These are phyloP conservation scores for Bubo blakistoni DNA, from an alignment of 2,113 vertebrate genomes.

Conservation along the genomic window DNA sequence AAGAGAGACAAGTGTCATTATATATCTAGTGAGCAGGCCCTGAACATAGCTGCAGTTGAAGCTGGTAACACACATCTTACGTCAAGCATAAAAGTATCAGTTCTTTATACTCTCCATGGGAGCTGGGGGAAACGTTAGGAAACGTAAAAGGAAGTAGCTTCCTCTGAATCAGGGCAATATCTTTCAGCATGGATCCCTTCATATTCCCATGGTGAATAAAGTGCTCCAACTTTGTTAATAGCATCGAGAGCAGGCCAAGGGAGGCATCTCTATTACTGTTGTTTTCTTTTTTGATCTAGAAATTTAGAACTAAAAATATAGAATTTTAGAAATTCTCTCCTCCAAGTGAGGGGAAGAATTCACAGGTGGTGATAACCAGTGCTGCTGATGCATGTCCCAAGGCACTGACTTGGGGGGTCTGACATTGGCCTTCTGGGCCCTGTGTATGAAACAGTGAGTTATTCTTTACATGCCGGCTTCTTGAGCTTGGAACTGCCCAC, in stretches of 20 bases:
- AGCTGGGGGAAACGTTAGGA: background rate
- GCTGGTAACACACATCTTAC: background rate
- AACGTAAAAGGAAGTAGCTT: background rate
- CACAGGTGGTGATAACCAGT: background rate
- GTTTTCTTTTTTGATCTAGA: background rate
- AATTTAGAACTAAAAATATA: background rate
- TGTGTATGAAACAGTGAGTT: background rate
- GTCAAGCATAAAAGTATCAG: background rate
- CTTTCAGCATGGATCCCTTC: background rate
- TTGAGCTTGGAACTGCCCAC: background rate
- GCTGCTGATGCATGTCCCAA: background rate
- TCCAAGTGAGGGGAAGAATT: background rate
- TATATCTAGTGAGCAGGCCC: background rate
- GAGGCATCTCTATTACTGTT: background rate
- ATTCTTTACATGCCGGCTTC: background rate
- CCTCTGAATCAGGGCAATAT: background rate
- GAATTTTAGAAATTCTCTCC: background rate
- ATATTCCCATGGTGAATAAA: background rate
- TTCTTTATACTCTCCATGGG: background rate
- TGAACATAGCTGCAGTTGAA: background rate
- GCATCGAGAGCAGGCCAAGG: background rate
- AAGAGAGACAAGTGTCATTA: background rate
- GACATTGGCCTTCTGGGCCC: background rate
- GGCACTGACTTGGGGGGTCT: fast-evolving
- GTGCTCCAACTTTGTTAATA: background rate